These are phyloP conservation scores for Acanthococcus lagerstroemiae DNA, from an alignment of 2,888 invertebrate species.

Conservation along the genomic window DNA sequence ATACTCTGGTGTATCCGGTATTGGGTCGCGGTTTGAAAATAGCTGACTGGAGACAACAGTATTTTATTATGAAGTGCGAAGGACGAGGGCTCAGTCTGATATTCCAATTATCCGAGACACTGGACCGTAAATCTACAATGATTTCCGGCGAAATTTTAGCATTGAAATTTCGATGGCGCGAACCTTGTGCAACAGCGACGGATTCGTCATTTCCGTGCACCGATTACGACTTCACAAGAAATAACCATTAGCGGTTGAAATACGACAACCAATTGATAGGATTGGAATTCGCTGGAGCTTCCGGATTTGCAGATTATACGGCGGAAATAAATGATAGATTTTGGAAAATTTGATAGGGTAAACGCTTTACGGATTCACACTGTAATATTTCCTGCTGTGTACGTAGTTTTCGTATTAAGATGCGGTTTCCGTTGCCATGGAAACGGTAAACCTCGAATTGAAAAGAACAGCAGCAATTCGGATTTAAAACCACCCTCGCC, in stretches of 20 bases:
- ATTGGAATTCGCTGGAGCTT: no score
- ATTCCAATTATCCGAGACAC: no score
- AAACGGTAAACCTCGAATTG: neutral
- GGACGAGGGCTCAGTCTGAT: no score
- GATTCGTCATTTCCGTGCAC: no score
- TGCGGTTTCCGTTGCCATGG: neutral
- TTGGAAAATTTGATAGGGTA: slow-evolving; percentile 2
- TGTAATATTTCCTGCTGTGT: neutral
- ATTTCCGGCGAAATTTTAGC: neutral
- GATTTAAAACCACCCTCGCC: neutral
- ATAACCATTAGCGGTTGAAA: no score
- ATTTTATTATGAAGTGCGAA: no score
- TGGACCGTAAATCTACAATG: no score
- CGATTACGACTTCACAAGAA: no score
- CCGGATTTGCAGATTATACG: neutral
- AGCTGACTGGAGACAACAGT: slow-evolving; percentile 54
- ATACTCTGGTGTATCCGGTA: slow-evolving; percentile 97
- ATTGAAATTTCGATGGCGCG: no score
- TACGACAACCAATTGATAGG: no score
- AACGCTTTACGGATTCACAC: neutral
- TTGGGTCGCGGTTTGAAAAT: slow-evolving; percentile 79
- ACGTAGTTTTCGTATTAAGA: neutral
- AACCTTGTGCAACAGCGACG: no score
- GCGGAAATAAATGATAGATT: slow-evolving; percentile 5
- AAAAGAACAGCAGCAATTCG: neutral